Evolutionary conservation across 1,140 invertebrate genomes (phyloP).

Genomic region (Eubasilissa regina): DNA sequence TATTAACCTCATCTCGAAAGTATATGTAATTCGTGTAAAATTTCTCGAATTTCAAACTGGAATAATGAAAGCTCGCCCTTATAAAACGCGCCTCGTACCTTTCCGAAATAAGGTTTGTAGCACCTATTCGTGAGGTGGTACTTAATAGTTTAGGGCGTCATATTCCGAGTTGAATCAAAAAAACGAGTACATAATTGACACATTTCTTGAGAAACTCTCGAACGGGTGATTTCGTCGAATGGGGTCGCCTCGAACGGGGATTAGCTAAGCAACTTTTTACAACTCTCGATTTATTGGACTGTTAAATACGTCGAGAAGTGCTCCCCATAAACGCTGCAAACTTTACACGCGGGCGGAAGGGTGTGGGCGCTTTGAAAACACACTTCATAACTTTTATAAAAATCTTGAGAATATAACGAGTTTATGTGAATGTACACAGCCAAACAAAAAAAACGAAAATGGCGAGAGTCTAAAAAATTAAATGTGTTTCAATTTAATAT

Average conservation of each 20-base stretch:
- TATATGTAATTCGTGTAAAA: too few species aligned
- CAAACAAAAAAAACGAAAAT: too few species aligned
- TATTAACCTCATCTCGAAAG: too few species aligned
- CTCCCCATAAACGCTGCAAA: slow-evolving; percentile 22
- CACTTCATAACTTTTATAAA: neutral
- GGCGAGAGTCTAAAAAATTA: too few species aligned
- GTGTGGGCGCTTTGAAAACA: neutral
- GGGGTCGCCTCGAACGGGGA: neutral
- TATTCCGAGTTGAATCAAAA: neutral
- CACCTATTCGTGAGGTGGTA: neutral
- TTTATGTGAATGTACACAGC: too few species aligned
- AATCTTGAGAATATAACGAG: too few species aligned
- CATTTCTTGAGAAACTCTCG: slow-evolving; percentile 1
- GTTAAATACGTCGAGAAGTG: slow-evolving; percentile 10
- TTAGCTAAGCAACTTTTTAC: slow-evolving; percentile 11
- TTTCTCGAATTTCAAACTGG: too few species aligned
- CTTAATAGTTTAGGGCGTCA: neutral
- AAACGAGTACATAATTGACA: slow-evolving; percentile 23
- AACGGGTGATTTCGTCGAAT: neutral
- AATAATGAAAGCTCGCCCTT: too few species aligned
- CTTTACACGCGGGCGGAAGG: slow-evolving; percentile 21
- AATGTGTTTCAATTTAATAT: too few species aligned
- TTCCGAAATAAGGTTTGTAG: neutral
- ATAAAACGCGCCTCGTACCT: too few species aligned
- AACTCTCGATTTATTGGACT: slow-evolving; percentile 12